Evolutionary conservation across 2,113 vertebrate genomes (phyloP), one percentile per base, ranked within the genome.

Genomic region (Agelaius phoeniceus): DNA sequence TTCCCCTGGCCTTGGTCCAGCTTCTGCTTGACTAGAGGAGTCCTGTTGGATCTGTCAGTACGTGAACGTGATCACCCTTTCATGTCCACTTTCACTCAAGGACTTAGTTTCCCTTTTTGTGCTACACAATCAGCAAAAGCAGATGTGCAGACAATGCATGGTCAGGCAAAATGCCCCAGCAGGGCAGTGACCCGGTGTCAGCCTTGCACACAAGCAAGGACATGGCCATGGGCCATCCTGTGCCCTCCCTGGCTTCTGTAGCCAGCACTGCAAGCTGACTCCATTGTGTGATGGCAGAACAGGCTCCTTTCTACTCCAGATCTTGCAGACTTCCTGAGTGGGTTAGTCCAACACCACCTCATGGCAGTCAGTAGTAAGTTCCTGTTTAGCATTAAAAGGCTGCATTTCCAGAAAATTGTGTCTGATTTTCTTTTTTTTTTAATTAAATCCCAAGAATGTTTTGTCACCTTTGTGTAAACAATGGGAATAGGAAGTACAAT

Each of bases 401-500:
- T 69, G 39, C 23, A 31, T 94, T 95, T 95, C 81, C 74, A 95
- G 84, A 89, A 96, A 92, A 58, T n/a, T 43, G 28, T 87, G 27
- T 46, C 68, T 72, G 37, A 11, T 54, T 80, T 76, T 61, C 3
- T 68, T 39, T 27, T 37, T 58, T 6, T 74, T 61, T 72, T 24
- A 35, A n/a, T 61, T 87, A 73, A 79, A 73, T 87, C 52, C 43
- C 39, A 55, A 49, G 67, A 84, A 74, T 3, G 0, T 88, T 96
- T 91, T 83, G 46, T 85, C 78, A 85, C 71, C 44, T 71, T 87
- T 90, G 33, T 51, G 27, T 74, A 86, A 83, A 77, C 33, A 84
- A 90, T 41, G 48, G 65, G 61, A 85, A 94, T 57, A 94, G 90
- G 93, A 97, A 96, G 68, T 88, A 83, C 21, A 91, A 48, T 94